phyloP scores from a whole-genome alignment of 2,888 invertebrate genomes.

The Noctuana brunneofusca region DNA sequence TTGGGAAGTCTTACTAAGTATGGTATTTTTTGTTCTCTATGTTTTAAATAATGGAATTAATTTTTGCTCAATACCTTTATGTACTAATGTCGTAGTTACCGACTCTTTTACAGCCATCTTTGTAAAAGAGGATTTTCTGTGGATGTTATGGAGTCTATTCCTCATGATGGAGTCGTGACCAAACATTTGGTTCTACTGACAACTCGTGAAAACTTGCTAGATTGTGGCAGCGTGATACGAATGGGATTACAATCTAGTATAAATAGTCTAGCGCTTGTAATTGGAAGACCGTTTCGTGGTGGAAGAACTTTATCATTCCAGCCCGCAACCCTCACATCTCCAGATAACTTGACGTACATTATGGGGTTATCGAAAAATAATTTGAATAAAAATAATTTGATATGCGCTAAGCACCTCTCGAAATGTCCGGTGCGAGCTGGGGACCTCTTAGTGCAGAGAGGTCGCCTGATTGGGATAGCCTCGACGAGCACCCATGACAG shows the following conservation, averaged over 20 bases:
- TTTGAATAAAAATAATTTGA: conserved; percentile 48
- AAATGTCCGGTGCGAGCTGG: conserved; percentile 66
- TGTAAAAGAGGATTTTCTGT: conserved; percentile 70
- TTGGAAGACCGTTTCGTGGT: conserved; percentile 58
- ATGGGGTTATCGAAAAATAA: conserved; percentile 37
- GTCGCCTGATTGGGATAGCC: conserved; percentile 58
- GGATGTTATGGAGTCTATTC: conserved; percentile 53
- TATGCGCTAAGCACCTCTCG: conserved; percentile 58
- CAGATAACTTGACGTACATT: conserved; percentile 26
- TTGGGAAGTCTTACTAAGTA: conserved; percentile 61
- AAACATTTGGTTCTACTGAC: conserved; percentile 61
- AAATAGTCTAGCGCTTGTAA: conserved; percentile 47
- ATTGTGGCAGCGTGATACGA: conserved; percentile 54
- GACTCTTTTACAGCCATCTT: conserved; percentile 61
- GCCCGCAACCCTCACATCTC: conserved; percentile 43
- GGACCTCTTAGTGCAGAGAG: conserved; percentile 63
- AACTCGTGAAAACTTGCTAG: conserved; percentile 54
- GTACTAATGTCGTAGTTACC: too few species aligned
- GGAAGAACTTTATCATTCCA: conserved; percentile 60
- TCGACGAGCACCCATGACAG: conserved; percentile 53
- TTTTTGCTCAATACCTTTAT: too few species aligned
- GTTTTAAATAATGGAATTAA: too few species aligned
- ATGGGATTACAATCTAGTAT: conserved; percentile 44
- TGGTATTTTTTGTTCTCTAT: too few species aligned
- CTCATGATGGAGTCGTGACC: conserved; percentile 55